Base-by-base conservation (phyloP, 2,888 invertebrate genomes). In the Mamestra brassicae region DNA sequence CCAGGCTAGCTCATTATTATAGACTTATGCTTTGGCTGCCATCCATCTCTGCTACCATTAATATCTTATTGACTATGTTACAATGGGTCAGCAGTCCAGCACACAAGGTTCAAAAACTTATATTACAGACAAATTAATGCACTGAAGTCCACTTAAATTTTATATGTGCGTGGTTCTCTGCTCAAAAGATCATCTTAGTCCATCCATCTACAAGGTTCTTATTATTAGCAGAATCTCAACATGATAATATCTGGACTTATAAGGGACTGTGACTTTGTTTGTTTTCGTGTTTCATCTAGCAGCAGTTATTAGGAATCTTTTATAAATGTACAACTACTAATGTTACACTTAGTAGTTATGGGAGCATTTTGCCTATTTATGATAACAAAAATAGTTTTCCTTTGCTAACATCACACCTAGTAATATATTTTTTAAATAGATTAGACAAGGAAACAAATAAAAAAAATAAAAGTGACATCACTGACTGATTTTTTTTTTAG, bases 1-100 rank as follows among this genome's bases (percentile, higher is more conserved):
- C 85, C 85, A 85, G 61, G 38, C 34, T 61, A 55, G 26, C 66
- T 55, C 62, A 68, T 63, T 68, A 34, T 72, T 26, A 60, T 57
- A 58, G 38, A 55, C 17, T 70, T 71, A 67, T 68, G 57, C 34
- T 26, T 81, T 85, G 86, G 85, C 86, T 67, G 8, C 54, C 57
- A 77, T 76, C 86, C 81, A 81, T 84, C 73, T 76, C 38, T 66
- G 42, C 52, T 54, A 60, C 64, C 61, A 71, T 68, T 57, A 61
- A 72, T 26, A 57, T 55, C 15, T 61, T 52, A 34, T 42, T 81
- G 5, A 61, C 34, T 26, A n/a, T 17, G 67, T 15, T 55, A 54
- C 13, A 62, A 26, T 38, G 34, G 58, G 36, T 57, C 70, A 69
- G 36, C 11, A 26, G 26, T 58, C 26, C 36, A 26, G 50, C 36